These are phyloP conservation scores for Lepidurus apus DNA, from an alignment of 1,140 invertebrate species.

Conservation along the genomic window DNA sequence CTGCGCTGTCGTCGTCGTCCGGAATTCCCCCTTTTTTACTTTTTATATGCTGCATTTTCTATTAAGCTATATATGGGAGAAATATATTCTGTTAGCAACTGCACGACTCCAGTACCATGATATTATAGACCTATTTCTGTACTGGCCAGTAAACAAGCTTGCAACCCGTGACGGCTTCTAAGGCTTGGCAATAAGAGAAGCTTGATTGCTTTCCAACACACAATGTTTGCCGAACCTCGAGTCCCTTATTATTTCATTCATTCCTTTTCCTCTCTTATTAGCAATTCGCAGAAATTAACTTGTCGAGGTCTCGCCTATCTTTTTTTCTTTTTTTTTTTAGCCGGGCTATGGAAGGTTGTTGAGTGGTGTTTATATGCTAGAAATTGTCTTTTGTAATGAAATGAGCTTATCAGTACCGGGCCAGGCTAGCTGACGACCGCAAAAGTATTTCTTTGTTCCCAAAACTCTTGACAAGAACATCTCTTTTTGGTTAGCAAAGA, in stretches of 20 bases:
- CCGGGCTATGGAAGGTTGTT: too few relatives aligned
- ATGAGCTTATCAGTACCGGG: neutral
- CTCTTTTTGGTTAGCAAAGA: too few relatives aligned
- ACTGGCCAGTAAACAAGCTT: slow-evolving; percentile 5
- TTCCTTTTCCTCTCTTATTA: too few relatives aligned
- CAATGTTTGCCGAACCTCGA: too few relatives aligned
- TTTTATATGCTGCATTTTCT: neutral
- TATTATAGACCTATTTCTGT: neutral
- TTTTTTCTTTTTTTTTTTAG: too few relatives aligned
- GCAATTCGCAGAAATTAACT: too few relatives aligned
- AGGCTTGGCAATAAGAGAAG: neutral
- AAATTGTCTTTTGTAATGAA: neutral
- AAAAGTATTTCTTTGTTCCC: neutral
- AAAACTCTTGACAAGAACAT: too few relatives aligned
- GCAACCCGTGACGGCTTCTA: neutral
- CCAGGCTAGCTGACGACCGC: neutral
- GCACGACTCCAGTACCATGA: neutral
- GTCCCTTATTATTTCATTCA: too few relatives aligned
- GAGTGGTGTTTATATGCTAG: neutral
- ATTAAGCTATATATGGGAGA: neutral
- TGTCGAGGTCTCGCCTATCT: too few relatives aligned
- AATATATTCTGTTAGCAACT: too few relatives aligned
- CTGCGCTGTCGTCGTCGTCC: neutral
- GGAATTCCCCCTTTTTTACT: neutral
- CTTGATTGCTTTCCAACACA: neutral